Conservation (phyloP, 2,888 invertebrate genomes). For the Philereme vetulata region DNA sequence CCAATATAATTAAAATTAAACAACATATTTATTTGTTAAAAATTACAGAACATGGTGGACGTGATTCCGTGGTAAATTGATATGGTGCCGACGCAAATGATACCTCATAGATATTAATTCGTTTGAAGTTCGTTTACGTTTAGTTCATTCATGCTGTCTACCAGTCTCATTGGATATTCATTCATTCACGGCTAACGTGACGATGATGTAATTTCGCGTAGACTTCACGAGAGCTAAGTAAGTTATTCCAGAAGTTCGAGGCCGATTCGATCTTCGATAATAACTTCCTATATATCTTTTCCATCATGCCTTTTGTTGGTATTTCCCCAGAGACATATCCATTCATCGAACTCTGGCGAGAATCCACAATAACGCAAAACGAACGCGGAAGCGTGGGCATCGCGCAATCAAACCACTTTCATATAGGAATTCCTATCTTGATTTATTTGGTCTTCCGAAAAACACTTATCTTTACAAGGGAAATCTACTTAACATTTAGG, state of each 20-base stretch:
- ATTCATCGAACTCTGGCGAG: slow-evolving; percentile 11
- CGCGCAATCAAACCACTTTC: slow-evolving; percentile 26
- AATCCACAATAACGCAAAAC: slow-evolving; percentile 20
- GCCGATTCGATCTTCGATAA: no score
- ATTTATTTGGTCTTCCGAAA: slow-evolving; percentile 23
- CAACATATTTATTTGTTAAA: no score
- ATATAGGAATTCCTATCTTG: slow-evolving; percentile 26
- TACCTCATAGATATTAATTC: slow-evolving; percentile 41
- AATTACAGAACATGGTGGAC: no score
- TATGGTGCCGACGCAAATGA: slow-evolving; percentile 42
- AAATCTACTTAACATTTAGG: slow-evolving; percentile 24
- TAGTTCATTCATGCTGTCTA: slow-evolving; percentile 52
- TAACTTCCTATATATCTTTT: not conserved
- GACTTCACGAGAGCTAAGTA: not conserved
- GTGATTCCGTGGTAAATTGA: slow-evolving; percentile 31
- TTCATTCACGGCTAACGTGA: slow-evolving; percentile 44
- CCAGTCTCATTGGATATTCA: slow-evolving; percentile 53
- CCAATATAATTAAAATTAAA: not conserved
- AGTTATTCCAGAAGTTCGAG: no score
- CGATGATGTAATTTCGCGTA: slow-evolving; percentile 13
- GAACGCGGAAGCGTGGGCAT: slow-evolving; percentile 31
- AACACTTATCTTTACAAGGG: slow-evolving; percentile 15
- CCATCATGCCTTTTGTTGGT: not conserved
- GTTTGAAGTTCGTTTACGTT: slow-evolving; percentile 45
- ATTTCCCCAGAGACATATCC: slow-evolving; percentile 12